phyloP scores from a whole-genome alignment of 1,140 invertebrate genomes.

The Delia radicum region DNA sequence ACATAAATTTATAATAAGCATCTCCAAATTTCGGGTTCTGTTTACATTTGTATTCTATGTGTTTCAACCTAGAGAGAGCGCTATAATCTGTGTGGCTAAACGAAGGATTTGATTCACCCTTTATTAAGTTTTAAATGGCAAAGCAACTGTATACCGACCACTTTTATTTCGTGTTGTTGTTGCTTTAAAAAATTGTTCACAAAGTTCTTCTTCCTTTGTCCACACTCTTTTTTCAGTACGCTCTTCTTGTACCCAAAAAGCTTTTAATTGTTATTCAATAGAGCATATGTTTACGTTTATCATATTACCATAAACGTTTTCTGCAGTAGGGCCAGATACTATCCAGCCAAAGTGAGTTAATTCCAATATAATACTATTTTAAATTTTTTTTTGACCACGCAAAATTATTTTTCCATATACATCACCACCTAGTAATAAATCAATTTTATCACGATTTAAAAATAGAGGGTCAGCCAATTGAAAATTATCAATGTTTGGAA shows the following conservation, averaged over 20 bases:
- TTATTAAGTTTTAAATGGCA: neutral
- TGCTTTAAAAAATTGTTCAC: neutral
- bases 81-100: conserved; percentile 3
- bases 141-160: neutral
- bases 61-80: neutral
- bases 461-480: neutral
- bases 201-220: neutral
- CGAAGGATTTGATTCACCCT: neutral
- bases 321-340: neutral
- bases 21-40: neutral
- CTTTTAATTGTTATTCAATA: neutral
- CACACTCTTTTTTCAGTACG: neutral
- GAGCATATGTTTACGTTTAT: neutral
- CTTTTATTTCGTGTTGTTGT: neutral
- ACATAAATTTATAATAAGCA: neutral
- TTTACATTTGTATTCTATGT: conserved; percentile 6
- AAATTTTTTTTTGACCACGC: neutral
- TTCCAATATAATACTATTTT: neutral
- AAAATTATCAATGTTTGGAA: neutral
- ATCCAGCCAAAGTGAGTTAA: neutral
- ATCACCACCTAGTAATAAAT: neutral
- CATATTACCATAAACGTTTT: neutral
- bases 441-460: neutral
- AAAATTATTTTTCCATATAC: neutral
- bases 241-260: neutral